Conservation (phyloP, 2,888 invertebrate genomes). For the Parelbella ahira region DNA sequence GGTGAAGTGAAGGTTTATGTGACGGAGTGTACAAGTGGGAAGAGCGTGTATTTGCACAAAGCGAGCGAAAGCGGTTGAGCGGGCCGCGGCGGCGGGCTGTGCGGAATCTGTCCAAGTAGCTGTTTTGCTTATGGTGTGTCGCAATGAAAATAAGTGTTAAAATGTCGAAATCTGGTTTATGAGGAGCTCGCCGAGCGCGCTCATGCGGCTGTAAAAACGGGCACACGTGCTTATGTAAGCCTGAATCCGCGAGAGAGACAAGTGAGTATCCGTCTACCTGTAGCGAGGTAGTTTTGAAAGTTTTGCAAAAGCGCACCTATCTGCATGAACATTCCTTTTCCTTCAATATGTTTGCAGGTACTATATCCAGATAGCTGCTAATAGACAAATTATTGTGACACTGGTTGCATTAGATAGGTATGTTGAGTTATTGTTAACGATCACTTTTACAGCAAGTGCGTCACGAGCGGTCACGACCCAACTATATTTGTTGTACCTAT, state of each 20-base stretch:
- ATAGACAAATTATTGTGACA: no score
- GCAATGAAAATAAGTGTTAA: slow-evolving; percentile 75
- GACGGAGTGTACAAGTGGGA: slow-evolving; percentile 40
- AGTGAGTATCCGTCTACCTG: no score
- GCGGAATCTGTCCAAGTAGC: slow-evolving; percentile 63
- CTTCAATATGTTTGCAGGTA: no score
- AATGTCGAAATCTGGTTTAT: slow-evolving; percentile 74
- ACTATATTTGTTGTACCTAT: no score
- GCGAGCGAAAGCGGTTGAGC: slow-evolving; percentile 65
- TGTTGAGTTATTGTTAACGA: no score
- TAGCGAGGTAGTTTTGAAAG: slow-evolving; percentile 23
- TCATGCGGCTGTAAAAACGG: slow-evolving; percentile 60
- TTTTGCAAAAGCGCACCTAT: slow-evolving; percentile 14
- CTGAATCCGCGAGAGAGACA: slow-evolving; percentile 53
- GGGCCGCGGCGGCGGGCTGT: slow-evolving; percentile 43
- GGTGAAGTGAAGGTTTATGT: slow-evolving; percentile 30
- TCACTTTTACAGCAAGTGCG: no score
- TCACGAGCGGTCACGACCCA: no score
- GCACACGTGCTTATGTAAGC: slow-evolving; percentile 73
- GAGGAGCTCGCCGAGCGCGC: slow-evolving; percentile 61
- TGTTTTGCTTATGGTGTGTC: slow-evolving; percentile 67
- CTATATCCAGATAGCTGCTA: no score
- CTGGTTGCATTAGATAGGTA: no score
- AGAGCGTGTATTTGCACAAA: slow-evolving; percentile 35
- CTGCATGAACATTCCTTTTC: not conserved